Evolutionary conservation across 2,797 vertebrate species (phyloP), one percentile per base, ranked within the genome.

Genomic region (Spinibarbus caldwelli): DNA sequence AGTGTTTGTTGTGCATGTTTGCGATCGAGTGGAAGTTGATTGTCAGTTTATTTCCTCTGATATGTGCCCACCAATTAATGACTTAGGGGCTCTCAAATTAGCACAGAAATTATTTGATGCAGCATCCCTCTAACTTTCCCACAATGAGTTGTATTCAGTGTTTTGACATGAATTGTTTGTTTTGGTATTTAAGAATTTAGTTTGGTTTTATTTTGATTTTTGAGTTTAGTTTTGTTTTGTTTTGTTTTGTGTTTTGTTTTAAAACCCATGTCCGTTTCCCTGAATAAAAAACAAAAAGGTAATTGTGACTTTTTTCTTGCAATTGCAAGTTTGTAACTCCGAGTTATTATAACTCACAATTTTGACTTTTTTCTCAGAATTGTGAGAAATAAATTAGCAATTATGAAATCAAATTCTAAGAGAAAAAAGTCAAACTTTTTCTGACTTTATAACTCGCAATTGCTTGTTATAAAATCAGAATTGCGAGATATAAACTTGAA

Each of bases 1-100:
- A 78, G 45, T 43, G n/a, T 41, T 47, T 73, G 23, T 72, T 70
- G 54, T 70, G 38, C 31, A 49, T 47, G 21, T 83, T 54, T 26
- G n/a, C 17, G 14, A 47, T 38, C 10, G 29, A 21, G 29, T 54
- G 23, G 31, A 80, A 70, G n/a, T n/a, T n/a, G n/a, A n/a, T n/a
- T n/a, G 31, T 71, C 49, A 43, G 34, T 29, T 71, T 57, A 47
- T 82, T 82, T 59, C 41, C 49, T 71, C 80, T 71, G 80, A 75
- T 75, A n/a, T 49, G 10, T 38, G 43, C 10, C 45, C 43, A 66
- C 29, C 11, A 31, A 66, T 75, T 45, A 72, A 72, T 45, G n/a
- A 36, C 36, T 82, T 72, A 23, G 80, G 2, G 26, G 19, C 52
- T 59, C n/a, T 57, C 17, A 15, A 71, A 41, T 72, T 29, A 57